Evolutionary conservation across 2,113 vertebrate species (phyloP), one percentile per base, ranked within the genome.

Genomic region (Onychostruthus taczanowskii): DNA sequence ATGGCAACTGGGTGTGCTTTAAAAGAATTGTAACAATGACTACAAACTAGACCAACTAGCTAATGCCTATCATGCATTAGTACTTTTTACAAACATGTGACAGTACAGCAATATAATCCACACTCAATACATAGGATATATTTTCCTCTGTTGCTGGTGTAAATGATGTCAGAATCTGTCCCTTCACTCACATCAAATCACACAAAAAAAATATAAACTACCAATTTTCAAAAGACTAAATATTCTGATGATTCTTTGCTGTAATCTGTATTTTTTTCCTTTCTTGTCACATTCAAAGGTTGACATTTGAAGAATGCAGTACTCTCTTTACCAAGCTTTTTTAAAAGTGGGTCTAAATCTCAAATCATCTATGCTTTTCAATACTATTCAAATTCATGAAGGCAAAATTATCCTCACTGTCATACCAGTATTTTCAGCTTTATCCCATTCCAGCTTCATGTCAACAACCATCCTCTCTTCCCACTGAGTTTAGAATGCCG

Each of bases 341-440:
- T 85, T 12, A 77, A 94, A 91, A 89, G 74, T 80, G 39, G 89
- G 63, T 95, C 95, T 91, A 95, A 96, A 83, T 83, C 94, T 96
- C 75, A 96, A 90, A 87, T 93, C 90, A 92, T 84, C 91, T 95
- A 21, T 66, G 84, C 93, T 90, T 93, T 96, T 97, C 87, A 95
- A 91, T 84, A 94, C 95, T 95, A 94, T 95, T 96, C 94, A 95
- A 94, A 97, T 87, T 95, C 82, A 91, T 84, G 87, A 95, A 91
- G 85, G 74, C 91, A 96, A 95, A 96, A 96, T 95, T 95, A 97
- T 95, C 92, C 63, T 97, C 70, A 80, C 94, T 97, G 95, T 96
- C 94, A 95, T 72, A 96, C 76, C 73, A 77, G 87, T 90, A 90
- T 91, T 96, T 96, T 94, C 93, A 95, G 63, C 93, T 93, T 95